These are phyloP conservation scores for Forbesichthys papilliferus DNA, from an alignment of 2,113 vertebrate species.

Conservation along the genomic window DNA sequence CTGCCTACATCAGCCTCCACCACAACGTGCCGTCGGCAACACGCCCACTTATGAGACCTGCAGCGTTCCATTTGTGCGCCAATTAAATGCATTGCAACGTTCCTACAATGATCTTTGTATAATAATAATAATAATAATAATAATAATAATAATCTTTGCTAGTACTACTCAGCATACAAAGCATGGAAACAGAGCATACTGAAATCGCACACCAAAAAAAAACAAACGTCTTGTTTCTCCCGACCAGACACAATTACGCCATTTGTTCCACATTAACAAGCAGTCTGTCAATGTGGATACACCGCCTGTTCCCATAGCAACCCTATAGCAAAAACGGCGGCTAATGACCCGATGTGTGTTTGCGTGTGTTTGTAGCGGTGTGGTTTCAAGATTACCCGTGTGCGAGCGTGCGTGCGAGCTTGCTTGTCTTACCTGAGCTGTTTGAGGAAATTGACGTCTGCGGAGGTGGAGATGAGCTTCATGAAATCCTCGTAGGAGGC, in stretches of 20 bases:
- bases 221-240: conserved; percentile 10
- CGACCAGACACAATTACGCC: conserved; percentile 11
- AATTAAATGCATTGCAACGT: too few species aligned
- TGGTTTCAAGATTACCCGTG: neutral
- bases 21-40: too few species aligned
- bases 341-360: conserved; percentile 16
- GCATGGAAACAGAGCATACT: too few species aligned
- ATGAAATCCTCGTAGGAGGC: conserved; percentile 98
- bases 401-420: neutral
- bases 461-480: conserved; percentile 94
- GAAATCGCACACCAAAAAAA: neutral
- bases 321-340: conserved; percentile 30
- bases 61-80: too few species aligned
- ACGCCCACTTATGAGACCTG: too few species aligned
- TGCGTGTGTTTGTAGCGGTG: neutral
- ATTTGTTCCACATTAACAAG: conserved; percentile 18
- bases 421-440: conserved; percentile 84
- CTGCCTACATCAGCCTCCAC: too few species aligned
- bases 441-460: conserved; percentile 94
- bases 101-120: too few species aligned
- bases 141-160: neutral
- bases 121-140: too few species aligned
- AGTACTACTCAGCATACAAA: neutral
- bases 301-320: conserved; percentile 64
- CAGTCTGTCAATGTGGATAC: conserved; percentile 12